Evolutionary conservation across 2,888 invertebrate species (phyloP).

Genomic region (Chorisops tibialis): DNA sequence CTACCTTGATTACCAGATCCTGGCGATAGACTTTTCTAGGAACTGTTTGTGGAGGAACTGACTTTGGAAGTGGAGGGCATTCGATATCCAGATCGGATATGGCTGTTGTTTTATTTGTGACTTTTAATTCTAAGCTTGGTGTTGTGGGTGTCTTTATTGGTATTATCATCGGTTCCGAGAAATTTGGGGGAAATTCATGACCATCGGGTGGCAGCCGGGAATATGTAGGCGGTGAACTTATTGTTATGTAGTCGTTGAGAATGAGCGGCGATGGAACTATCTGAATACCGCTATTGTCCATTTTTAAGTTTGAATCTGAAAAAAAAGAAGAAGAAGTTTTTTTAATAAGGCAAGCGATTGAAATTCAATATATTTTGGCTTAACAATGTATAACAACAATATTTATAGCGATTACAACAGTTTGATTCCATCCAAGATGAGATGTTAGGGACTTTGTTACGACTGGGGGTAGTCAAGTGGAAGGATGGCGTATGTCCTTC

Average conservation of each 20-base stretch:
- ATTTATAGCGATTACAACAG: too few relatives aligned
- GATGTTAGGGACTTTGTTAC: too few relatives aligned
- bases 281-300: slow-evolving; percentile 38
- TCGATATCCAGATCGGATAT: slow-evolving; percentile 34
- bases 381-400: too few relatives aligned
- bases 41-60: slow-evolving; percentile 47
- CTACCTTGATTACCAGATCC: slow-evolving; percentile 49
- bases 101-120: slow-evolving; percentile 39
- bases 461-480: too few relatives aligned
- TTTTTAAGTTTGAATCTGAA: slow-evolving; percentile 36
- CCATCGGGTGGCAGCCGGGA: slow-evolving; percentile 53
- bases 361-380: too few relatives aligned
- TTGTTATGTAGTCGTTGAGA: slow-evolving; percentile 48
- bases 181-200: slow-evolving; percentile 53
- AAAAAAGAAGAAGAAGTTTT: background rate
- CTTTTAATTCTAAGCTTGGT: slow-evolving; percentile 34
- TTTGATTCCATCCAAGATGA: too few relatives aligned
- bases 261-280: slow-evolving; percentile 44
- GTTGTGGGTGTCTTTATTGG: slow-evolving; percentile 34
- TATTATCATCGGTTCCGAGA: slow-evolving; percentile 50
- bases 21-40: slow-evolving; percentile 50
- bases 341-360: too few relatives aligned
- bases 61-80: slow-evolving; percentile 51
- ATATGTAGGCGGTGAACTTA: slow-evolving; percentile 50
- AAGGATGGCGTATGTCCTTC: too few relatives aligned